These are phyloP conservation scores for Pegea sp. DNA, from an alignment of 23 tunicate genomes.

Conservation along the genomic window DNA sequence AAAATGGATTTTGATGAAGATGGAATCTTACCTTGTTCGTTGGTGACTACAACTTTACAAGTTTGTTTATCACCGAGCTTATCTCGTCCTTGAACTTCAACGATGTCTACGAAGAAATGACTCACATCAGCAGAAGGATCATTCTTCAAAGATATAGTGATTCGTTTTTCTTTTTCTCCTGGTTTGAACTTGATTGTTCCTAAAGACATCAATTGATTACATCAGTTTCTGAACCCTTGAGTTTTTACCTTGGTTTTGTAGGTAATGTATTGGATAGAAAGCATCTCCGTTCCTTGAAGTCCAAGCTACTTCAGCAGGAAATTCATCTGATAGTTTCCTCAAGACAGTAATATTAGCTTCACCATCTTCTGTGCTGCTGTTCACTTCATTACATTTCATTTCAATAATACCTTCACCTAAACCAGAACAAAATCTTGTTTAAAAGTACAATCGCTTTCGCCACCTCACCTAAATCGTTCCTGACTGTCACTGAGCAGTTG, in stretches of 20 bases:
- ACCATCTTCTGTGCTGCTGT: slow-evolving; percentile 62
- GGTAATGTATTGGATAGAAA: slow-evolving; percentile 3
- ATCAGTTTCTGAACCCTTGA: too few species aligned
- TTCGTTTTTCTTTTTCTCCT: slow-evolving; percentile 60
- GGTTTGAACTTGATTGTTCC: slow-evolving; percentile 74
- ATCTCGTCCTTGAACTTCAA: slow-evolving; percentile 62
- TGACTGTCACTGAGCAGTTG: slow-evolving; percentile 21
- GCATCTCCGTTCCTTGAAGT: slow-evolving; percentile 32
- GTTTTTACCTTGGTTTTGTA: slow-evolving; percentile 1
- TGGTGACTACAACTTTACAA: slow-evolving; percentile 39
- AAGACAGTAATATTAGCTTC: slow-evolving; percentile 47
- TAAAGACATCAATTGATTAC: slow-evolving; percentile 2
- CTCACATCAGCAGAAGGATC: slow-evolving; percentile 80
- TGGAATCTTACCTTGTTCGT: slow-evolving; percentile 50
- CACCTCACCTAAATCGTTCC: slow-evolving; percentile 55
- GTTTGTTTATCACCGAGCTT: slow-evolving; percentile 37
- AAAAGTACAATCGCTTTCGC: background rate
- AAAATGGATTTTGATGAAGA: background rate
- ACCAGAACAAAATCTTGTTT: background rate
- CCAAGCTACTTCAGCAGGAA: slow-evolving; percentile 60
- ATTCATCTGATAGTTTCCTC: slow-evolving; percentile 59
- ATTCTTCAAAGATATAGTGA: slow-evolving; percentile 44
- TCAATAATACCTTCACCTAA: slow-evolving; percentile 65
- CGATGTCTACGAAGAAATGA: slow-evolving; percentile 36
- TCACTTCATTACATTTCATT: slow-evolving; percentile 37